Base-by-base conservation (phyloP, 53 echinoderm and acorn worm genomes). In the Patiria pectinifera region DNA sequence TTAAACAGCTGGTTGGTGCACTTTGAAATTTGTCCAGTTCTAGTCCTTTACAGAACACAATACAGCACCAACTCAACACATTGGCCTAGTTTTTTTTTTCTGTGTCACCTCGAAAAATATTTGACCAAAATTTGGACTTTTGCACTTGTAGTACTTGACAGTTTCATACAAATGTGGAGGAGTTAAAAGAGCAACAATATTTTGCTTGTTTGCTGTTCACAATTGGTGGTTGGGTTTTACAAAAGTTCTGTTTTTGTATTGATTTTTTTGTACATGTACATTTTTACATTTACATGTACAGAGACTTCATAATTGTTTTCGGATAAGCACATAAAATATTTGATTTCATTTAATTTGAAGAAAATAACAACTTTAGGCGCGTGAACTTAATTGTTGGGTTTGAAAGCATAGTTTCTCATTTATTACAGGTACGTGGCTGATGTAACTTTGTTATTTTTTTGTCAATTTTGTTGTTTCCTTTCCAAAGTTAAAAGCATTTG, bases 21-120 rank as follows among this genome's bases (percentile, higher is more conserved):
- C 90, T 90, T 90, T 90, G 90, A 90, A 90, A 80, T 90, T 90
- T 90, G 90, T 90, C 90, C 81, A 90, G 90, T 66, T 90, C 60
- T 45, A 46, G 45, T 48, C 47, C 19, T 18, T 8, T 24, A 45
- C 47, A 86, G 72, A 71, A 48, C 86, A 86, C 86, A 86, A 86
- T 86, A 86, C 86, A 43, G 74, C 72, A 86, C 86, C 72, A 86
- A 86, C 74, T 72, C 74, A 16, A 16, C 74, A 79, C 6, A 43
- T 85, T 89, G 79, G 75, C 78, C 79, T 45, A 62, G 78, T 78
- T 89, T 77, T 76, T 6, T 63, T 60, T 60, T 60, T 60, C 9
- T 60, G 60, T 25, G 35, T 76, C 62, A 88, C 90, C 80, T 22
- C 35, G 23, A 80, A 81, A 77, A 61, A 63, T 53, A 53, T 6